Evolutionary conservation across 1,140 invertebrate genomes (phyloP).

Genomic region (Bactericera cockerelli): DNA sequence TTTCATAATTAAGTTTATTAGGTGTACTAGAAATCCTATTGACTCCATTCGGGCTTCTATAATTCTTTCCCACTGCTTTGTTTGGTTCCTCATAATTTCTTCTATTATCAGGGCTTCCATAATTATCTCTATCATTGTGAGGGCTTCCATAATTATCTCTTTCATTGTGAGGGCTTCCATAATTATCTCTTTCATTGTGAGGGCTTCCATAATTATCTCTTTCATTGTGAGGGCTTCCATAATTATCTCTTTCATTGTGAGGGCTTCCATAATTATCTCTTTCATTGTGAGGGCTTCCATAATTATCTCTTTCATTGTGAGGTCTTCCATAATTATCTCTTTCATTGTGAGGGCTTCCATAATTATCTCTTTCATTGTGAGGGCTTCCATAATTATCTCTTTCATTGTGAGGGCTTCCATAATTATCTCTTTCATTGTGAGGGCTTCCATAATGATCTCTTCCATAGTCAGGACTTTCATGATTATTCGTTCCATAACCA

Average conservation of each 20-base stretch:
- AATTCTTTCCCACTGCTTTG: no score
- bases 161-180: neutral
- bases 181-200: neutral
- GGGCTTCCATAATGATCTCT: neutral
- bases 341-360: neutral
- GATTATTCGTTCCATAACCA: no score
- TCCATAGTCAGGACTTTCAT: no score
- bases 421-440: neutral
- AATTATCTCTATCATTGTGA: neutral
- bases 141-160: neutral
- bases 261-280: neutral
- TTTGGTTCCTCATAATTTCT: neutral
- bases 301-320: neutral
- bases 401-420: neutral
- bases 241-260: neutral
- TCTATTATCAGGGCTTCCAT: neutral
- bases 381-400: neutral
- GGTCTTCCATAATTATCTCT: neutral
- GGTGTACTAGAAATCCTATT: no score
- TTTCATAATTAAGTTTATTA: no score
- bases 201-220: neutral
- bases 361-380: neutral
- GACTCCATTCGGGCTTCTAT: no score
- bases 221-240: neutral
- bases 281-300: neutral